phyloP scores from a whole-genome alignment of 2,113 vertebrate species.

The Pao palembangensis region DNA sequence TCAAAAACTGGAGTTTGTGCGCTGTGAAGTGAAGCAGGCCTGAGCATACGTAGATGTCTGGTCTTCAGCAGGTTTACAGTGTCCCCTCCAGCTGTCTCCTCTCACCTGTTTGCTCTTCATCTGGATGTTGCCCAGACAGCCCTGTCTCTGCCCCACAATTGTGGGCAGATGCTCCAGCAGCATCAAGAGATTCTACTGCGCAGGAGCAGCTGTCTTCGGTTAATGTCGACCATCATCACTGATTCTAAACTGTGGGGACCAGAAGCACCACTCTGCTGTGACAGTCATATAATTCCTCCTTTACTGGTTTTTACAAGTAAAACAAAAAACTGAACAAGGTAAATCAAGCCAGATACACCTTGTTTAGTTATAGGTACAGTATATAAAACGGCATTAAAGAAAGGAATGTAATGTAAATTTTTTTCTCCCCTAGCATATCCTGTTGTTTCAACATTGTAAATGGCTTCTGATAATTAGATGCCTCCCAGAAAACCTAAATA shows the following conservation, averaged over 20 bases:
- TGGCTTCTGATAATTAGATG: too few relatives aligned
- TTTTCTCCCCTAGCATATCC: too few relatives aligned
- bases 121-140: neutral
- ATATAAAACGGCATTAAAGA: too few relatives aligned
- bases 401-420: too few relatives aligned
- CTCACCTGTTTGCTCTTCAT: constrained; percentile 3
- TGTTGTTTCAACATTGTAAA: too few relatives aligned
- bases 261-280: too few relatives aligned
- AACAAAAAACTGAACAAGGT: too few relatives aligned
- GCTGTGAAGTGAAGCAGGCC: constrained; percentile 14
- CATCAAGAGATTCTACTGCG: too few relatives aligned
- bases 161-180: neutral
- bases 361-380: too few relatives aligned
- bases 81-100: neutral
- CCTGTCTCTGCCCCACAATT: neutral
- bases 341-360: too few relatives aligned
- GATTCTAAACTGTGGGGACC: neutral
- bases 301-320: neutral
- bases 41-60: constrained; percentile 3
- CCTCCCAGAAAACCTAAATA: too few relatives aligned
- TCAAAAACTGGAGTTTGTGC: neutral
- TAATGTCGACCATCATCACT: neutral
- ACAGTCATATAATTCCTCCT: neutral
- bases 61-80: too few relatives aligned
- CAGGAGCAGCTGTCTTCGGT: constrained; percentile 27